Conservation (phyloP, 2,113 vertebrate species). For the Tor tambroides region DNA sequence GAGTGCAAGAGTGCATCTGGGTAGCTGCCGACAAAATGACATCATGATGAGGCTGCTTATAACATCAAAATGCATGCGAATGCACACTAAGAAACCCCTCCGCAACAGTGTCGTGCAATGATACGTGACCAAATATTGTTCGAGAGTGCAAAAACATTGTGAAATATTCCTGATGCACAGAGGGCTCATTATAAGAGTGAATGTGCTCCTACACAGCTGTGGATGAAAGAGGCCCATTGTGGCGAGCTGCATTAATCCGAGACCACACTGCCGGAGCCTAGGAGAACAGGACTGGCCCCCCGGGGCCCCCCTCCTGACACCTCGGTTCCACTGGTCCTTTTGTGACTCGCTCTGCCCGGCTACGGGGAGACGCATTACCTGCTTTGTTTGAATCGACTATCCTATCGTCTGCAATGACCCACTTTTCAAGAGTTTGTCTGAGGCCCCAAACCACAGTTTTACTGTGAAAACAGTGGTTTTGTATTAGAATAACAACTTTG, state of each 20-base stretch:
- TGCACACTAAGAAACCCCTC: constrained; percentile 17
- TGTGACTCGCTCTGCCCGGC: constrained; percentile 12
- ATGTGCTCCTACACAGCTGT: constrained; percentile 38
- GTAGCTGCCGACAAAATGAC: background rate
- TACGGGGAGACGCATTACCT: constrained; percentile 27
- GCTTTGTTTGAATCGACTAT: constrained; percentile 42
- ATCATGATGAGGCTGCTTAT: constrained; percentile 27
- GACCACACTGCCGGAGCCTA: constrained; percentile 46
- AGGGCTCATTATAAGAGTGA: constrained; percentile 47
- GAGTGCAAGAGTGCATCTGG: constrained; percentile 16
- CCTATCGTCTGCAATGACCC: constrained; percentile 27
- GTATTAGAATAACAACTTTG: background rate
- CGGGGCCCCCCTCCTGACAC: constrained; percentile 13
- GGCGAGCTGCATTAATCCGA: constrained; percentile 45
- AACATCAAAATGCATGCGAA: constrained; percentile 31
- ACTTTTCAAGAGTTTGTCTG: background rate
- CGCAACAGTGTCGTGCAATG: constrained; percentile 11
- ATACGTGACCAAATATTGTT: constrained; percentile 54
- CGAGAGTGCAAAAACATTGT: constrained; percentile 47
- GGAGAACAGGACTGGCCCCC: constrained; percentile 29
- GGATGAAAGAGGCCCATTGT: constrained; percentile 57
- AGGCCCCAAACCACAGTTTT: background rate
- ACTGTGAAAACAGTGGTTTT: background rate
- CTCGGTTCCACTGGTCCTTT: constrained; percentile 40
- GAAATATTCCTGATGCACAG: constrained; percentile 49